Evolutionary conservation across 2,113 vertebrate species (phyloP).

Genomic region (Microtus montanus): DNA sequence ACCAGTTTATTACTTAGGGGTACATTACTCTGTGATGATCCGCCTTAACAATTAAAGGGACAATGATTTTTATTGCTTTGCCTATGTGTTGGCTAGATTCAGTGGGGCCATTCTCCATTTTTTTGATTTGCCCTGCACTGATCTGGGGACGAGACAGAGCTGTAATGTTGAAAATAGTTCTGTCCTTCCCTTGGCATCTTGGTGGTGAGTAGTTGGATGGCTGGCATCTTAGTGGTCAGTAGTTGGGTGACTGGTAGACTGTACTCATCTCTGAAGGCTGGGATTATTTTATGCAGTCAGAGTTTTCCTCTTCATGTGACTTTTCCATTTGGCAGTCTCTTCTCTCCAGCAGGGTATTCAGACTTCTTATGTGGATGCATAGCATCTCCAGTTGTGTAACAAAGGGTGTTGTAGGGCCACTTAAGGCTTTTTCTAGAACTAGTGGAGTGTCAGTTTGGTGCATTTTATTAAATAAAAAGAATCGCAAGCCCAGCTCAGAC

Average conservation of each 20-base stretch:
- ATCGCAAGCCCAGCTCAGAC: background rate
- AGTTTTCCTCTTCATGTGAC: background rate
- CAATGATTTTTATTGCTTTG: background rate
- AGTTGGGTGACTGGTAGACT: background rate
- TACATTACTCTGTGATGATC: background rate
- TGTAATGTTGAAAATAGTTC: background rate
- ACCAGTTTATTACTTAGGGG: background rate
- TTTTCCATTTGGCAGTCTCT: background rate
- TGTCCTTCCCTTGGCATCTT: background rate
- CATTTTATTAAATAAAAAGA: background rate
- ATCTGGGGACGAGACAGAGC: background rate
- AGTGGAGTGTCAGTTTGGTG: background rate
- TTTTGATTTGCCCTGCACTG: background rate
- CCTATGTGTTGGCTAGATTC: background rate
- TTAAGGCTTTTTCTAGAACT: background rate
- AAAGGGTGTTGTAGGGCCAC: background rate
- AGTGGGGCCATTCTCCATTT: background rate
- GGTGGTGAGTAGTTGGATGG: too few relatives aligned
- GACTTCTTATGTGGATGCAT: background rate
- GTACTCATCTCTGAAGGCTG: background rate
- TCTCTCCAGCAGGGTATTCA: background rate
- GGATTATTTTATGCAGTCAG: background rate
- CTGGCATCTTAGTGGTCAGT: background rate
- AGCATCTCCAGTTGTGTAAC: background rate
- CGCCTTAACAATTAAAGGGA: background rate